phyloP scores from a whole-genome alignment of 2,888 invertebrate genomes.

The Pristionchus japonicus region DNA sequence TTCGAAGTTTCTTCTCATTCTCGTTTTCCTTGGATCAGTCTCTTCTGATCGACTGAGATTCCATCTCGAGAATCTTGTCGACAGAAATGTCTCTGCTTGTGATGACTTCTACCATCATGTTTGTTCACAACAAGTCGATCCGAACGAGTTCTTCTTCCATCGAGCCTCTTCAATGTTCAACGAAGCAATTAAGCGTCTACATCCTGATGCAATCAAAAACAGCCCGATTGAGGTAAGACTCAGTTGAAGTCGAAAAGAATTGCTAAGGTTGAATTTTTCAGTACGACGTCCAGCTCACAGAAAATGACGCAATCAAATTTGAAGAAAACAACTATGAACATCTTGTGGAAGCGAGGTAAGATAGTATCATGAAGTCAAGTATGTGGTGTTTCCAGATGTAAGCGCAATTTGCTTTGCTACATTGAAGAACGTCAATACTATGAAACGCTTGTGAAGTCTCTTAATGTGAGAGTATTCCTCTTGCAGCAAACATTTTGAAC shows the following conservation, averaged over 20 bases:
- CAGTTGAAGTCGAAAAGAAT: not conserved
- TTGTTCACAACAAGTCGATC: constrained; percentile 3
- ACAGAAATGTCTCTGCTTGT: no score
- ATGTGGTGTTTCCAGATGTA: not conserved
- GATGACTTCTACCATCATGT: no score
- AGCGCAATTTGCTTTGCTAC: not conserved
- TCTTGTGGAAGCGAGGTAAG: not conserved
- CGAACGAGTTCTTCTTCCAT: not conserved
- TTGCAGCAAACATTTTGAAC: not conserved
- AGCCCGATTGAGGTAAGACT: not conserved
- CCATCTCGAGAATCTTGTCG: no score
- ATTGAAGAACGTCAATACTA: not conserved
- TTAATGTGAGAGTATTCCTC: not conserved
- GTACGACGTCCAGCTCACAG: not conserved
- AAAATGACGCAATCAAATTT: not conserved
- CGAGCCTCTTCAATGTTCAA: not conserved
- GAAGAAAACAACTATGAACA: not conserved
- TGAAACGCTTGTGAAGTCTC: not conserved
- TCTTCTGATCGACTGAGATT: no score
- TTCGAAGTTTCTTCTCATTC: no score
- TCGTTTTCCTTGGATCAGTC: no score
- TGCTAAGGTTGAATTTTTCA: not conserved
- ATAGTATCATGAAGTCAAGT: not conserved
- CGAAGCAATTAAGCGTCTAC: not conserved
- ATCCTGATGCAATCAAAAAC: not conserved